Evolutionary conservation across 2,113 vertebrate species (phyloP), one percentile per base, ranked within the genome.

Genomic region (Pseudorectes ferrugineus): DNA sequence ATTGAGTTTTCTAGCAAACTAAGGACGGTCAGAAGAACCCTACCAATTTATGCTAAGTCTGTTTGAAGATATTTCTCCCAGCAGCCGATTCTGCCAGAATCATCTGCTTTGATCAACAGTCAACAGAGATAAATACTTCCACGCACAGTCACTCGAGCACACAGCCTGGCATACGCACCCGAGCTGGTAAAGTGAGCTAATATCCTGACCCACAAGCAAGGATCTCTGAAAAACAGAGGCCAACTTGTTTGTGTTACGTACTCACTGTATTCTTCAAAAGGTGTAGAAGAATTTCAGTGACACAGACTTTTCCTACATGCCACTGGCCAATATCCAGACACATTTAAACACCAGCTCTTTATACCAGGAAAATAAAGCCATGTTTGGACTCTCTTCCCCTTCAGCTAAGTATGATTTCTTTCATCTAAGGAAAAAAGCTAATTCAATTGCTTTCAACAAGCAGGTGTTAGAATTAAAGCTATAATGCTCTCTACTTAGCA

Each of bases 121-220:
- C 20, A 88, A 31, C 14, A 78, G 55, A 29, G 28, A 55, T 0
- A 1, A 9, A 1, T 19, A 54, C 19, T 66, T 51, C 48, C 31
- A 36, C 2, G 13, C 19, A 23, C 45, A 75, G 43, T 5, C 36
- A 46, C n/a, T 55, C 3, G 2, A 73, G 40, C 26, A 9, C 29
- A 38, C 0, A 33, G 28, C 19, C 43, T 36, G 40, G 23, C n/a
- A 72, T 3, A 5, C 0, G 3, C 11, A 67, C 38, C 20, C 1
- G 0, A 61, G 33, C 23, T 24, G 9, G 28, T 8, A 65, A 59
- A 11, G 40, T 18, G 43, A 68, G 31, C 15, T 31, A 61, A 45
- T 8, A 57, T 36, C 76, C 57, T 59, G 16, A 22, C 17, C 26
- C 11, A 5, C 45, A 68, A 51, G 42, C 16, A 63, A 14, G 16